Evolutionary conservation across 37 sponge, comb jelly and placozoan species (phyloP).

Genomic region (Geodia barretti): DNA sequence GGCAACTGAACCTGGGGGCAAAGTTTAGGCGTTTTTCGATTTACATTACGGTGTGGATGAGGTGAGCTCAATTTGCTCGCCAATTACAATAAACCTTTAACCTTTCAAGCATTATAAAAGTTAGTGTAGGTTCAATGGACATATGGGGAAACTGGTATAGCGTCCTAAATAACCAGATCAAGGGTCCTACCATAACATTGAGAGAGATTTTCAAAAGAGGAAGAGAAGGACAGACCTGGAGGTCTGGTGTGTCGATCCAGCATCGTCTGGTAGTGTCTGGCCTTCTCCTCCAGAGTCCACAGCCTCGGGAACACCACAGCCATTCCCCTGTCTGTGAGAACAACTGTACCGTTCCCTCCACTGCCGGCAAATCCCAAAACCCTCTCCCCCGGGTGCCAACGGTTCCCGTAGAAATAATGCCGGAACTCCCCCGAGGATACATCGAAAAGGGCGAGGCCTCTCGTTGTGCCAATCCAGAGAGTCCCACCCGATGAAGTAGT

Average conservation of each 20-base stretch:
- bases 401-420: conserved; percentile 61
- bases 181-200: too few relatives aligned
- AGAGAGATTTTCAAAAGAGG: neutral
- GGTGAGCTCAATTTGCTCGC: too few relatives aligned
- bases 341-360: conserved; percentile 4
- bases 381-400: conserved; percentile 70
- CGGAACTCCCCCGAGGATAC: conserved; percentile 36
- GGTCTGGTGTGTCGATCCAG: conserved; percentile 63
- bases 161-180: too few relatives aligned
- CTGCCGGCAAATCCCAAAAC: conserved; percentile 14
- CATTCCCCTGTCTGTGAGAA: conserved; percentile 61
- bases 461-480: conserved; percentile 54
- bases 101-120: too few relatives aligned
- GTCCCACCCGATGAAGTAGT: conserved; percentile 2
- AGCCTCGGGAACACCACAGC: conserved; percentile 51
- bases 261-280: conserved; percentile 74
- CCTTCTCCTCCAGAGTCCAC: conserved; percentile 79
- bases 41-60: too few relatives aligned
- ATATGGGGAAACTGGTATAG: too few relatives aligned
- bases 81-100: too few relatives aligned
- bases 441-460: conserved; percentile 69
- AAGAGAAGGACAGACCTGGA: conserved; percentile 57
- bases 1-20: too few relatives aligned
- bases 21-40: too few relatives aligned
- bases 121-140: too few relatives aligned